Evolutionary conservation across 2,888 invertebrate species (phyloP).

Genomic region (Cerastis rubricosa): DNA sequence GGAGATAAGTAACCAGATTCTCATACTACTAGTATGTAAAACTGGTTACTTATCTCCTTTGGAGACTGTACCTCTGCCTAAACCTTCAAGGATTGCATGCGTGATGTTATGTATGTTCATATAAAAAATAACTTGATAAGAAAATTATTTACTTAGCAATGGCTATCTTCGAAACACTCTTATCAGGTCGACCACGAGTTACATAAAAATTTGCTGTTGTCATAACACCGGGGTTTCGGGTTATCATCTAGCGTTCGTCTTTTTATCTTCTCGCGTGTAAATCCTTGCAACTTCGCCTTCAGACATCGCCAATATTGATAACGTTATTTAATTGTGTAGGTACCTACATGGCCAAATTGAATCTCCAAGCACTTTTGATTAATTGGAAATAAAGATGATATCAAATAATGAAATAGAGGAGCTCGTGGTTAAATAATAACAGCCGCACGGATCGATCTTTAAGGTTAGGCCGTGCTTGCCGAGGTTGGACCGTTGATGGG

Average conservation of each 20-base stretch:
- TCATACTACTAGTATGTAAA: no score
- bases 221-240: constrained; percentile 35
- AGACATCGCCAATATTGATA: constrained; percentile 24
- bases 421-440: no score
- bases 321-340: background rate
- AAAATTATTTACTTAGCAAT: constrained; percentile 16
- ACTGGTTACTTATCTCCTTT: no score
- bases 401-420: background rate
- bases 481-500: no score
- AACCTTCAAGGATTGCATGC: no score
- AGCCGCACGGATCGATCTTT: no score
- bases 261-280: constrained; percentile 21
- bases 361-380: background rate
- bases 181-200: constrained; percentile 32
- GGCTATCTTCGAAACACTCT: constrained; percentile 33
- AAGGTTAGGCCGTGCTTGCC: no score
- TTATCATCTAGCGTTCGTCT: constrained; percentile 29
- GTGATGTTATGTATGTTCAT: background rate
- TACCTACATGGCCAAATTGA: background rate
- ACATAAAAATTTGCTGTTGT: constrained; percentile 25
- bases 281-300: constrained; percentile 44
- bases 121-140: constrained; percentile 10
- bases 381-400: background rate
- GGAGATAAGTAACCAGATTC: no score
- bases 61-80: background rate